Evolutionary conservation across 2,113 vertebrate species (phyloP), one percentile per base, ranked within the genome.

Genomic region (Vidua macroura): DNA sequence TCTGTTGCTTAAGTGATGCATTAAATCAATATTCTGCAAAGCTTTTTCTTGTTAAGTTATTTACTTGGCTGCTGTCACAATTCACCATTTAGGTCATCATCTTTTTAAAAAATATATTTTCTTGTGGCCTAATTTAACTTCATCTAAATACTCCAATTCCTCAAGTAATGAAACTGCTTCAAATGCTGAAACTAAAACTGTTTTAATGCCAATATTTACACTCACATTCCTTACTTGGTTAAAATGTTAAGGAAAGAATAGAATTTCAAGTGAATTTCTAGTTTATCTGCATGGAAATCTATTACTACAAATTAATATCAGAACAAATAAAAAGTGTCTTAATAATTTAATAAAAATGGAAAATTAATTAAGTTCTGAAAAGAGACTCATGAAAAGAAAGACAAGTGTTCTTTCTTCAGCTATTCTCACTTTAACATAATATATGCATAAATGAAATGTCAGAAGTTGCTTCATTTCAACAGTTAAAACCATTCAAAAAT

Each of bases 1-100:
- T 98, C 98, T 98, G 97, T 96, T 98, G 98, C 98, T 97, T 98
- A 97, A 98, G 97, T 97, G 98, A 98, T 97, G 98, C 98, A 98
- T 99, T 99, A 99, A 98, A 99, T 99, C 98, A 98, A 99, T 99
- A 99, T 98, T 98, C 98, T 97, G 97, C 98, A 98, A 98, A 98
- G 98, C 98, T 98, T 98, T 98, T 98, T 96, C 98, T 98, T 98
- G 98, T 98, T 98, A 98, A 98, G 97, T 98, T 98, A 97, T 99
- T 98, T 98, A 99, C 98, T 98, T 98, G 98, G 98, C 98, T 98
- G 97, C 98, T 98, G 98, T 98, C 98, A 98, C 97, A 98, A 98
- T 98, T 98, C 97, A 95, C 98, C 96, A 97, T 98, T 92, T 98
- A 98, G 97, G 98, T 98, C 97, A 97, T 97, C 91, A 60, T 98